Evolutionary conservation across 1,140 invertebrate species (phyloP), one percentile per base, ranked within the genome.

Genomic region (Rhyzopertha dominica): DNA sequence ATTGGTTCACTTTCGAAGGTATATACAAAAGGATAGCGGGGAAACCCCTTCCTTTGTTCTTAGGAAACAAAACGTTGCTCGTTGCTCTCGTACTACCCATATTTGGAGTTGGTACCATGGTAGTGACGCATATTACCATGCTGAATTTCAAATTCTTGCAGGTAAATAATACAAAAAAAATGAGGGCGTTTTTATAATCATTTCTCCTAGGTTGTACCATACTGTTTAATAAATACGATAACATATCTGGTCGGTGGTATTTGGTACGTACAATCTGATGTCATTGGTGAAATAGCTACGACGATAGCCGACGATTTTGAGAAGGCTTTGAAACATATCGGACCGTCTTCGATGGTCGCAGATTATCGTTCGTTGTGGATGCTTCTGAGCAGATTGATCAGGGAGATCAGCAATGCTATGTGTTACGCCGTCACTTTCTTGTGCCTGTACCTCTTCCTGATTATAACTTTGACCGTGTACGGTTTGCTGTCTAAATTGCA

Each of bases 381-480:
- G 34, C 71, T 78, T 2, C 53, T 82, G 9, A 79, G 76, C 52
- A 80, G 76, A 63, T 58, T 81, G 14, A 75, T 77, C 1, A 64
- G 78, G 25, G 74, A 81, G 48, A 76, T 76, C 1, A 79, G 79
- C 28, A 74, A 76, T 18, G 74, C 77, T 1, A 73, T 73, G 47
- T 78, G 76, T 49, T 81, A 80, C 46, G 75, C 75, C 0, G 72
- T 81, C 32, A 79, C 74, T 1, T 81, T 79, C 48, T 63, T 81
- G 38, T 77, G 72, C 54, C 67, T 82, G 2, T 81, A 81, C 51
- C 65, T 82, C 4, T 82, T 82, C 51, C 70, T 82, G 14, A 78
- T 79, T 35, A 80, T 81, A 14, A 82, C 79, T 3, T 56, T 82
- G 8, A 81, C 79, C 3, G 78, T 82, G 45, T 82, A 82, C 43